Evolutionary conservation across 1,140 invertebrate genomes (phyloP).

Genomic region (Drosophila seguyi): DNA sequence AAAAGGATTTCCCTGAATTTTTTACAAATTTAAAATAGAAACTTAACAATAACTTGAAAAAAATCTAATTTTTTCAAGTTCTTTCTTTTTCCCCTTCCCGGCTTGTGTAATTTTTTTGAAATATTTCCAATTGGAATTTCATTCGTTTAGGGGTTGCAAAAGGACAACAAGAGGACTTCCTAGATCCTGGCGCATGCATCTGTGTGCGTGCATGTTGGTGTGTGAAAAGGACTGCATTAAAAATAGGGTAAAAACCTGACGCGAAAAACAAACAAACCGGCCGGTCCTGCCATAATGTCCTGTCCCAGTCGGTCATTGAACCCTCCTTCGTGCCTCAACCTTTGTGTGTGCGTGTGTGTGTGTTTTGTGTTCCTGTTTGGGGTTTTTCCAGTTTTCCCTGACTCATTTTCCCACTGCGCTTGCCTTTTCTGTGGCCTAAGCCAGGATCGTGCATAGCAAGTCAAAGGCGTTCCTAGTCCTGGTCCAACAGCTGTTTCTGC

Average conservation of each 20-base stretch:
- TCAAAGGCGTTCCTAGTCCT: not conserved
- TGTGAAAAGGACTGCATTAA: conserved; percentile 58
- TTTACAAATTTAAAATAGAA: too few relatives aligned
- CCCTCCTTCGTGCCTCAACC: conserved; percentile 8
- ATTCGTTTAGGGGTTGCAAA: conserved; percentile 57
- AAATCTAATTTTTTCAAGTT: not conserved
- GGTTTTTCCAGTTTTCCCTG: conserved; percentile 50
- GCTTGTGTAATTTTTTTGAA: not conserved
- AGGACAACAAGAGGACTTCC: conserved; percentile 17
- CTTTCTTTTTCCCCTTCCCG: not conserved
- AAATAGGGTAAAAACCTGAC: conserved; percentile 83
- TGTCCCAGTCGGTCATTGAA: conserved; percentile 66
- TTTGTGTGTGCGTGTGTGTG: not conserved
- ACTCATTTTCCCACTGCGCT: conserved; percentile 19
- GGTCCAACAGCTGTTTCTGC: conserved; percentile 45
- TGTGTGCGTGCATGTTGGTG: conserved; percentile 41
- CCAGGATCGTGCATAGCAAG: conserved; percentile 39
- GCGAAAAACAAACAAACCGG: conserved; percentile 76
- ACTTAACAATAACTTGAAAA: not conserved
- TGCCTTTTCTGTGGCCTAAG: conserved; percentile 18
- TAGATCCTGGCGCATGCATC: conserved; percentile 42
- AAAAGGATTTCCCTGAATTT: too few relatives aligned
- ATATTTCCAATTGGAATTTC: conserved; percentile 58
- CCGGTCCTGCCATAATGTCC: conserved; percentile 43
- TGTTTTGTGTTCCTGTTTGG: conserved; percentile 14